Base-by-base conservation (phyloP, 2,797 vertebrate species). In the Momotus momota region DNA sequence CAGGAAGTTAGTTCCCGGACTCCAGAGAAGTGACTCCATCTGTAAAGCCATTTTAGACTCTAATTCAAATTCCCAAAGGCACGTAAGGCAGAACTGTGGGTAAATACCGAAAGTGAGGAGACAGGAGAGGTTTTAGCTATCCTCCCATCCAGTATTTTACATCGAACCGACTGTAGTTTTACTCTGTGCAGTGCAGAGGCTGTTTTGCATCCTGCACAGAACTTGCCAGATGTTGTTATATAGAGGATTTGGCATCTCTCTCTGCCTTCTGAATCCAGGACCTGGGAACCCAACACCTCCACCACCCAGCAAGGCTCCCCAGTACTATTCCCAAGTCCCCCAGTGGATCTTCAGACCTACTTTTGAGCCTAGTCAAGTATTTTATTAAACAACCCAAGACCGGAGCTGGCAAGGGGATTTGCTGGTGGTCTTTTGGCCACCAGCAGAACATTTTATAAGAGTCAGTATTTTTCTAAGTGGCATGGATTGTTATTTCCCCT, bases 281-380 rank as follows among this genome's bases (percentile, higher is more conserved):
- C 10, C 25, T 1, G 0, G 52, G 55, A 71, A 71, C 38, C 29
- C 52, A 61, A 25, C 40, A 54, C 6, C 12, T 29, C n/a, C 8
- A 54, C 3, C 0, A 43, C 2, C 1, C 57, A 71, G n/a, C 57
- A 84, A 43, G 33, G 29, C 52, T 57, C 43, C 41, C 33, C 6
- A 0, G 10, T 6, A 2, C 27, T 3, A 0, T n/a, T 20, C 49
- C 40, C 66, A 29, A 8, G 23, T 43, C 8, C 45, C 29, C 18
- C 26, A 3, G 19, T 4, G 16, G 12, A 27, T 40, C 55, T 48
- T 55, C 46, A 64, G n/a, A n/a, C 31, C 57, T 45, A 33, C 52
- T 81, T 72, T 64, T 52, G 69, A 78, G 45, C 12, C 54, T n/a
- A 46, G 14, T 26, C 22, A 81, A 41, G 12, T 29, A 54, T 40